Conservation (phyloP, 2,888 invertebrate species). For the Chrysolina oricalcia region DNA sequence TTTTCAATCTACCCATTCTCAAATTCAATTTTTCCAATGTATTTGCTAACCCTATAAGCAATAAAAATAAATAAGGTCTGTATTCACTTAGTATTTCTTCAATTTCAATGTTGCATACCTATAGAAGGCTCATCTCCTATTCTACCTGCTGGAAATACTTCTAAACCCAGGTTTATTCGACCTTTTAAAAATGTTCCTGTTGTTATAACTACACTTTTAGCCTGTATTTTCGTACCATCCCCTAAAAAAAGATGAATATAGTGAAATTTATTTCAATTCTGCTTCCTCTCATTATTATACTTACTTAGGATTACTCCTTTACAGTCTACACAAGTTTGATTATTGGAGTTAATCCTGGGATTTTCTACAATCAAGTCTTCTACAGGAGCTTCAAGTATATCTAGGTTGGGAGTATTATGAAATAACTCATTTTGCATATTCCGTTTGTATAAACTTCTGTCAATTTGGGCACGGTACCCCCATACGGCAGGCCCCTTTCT, state of each 20-base stretch:
- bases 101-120: conserved; percentile 55
- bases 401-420: conserved; percentile 77
- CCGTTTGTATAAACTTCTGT: conserved; percentile 84
- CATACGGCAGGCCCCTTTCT: conserved; percentile 91
- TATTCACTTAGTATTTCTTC: not conserved
- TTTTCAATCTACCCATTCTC: conserved; percentile 86
- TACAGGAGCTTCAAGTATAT: conserved; percentile 82
- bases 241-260: conserved; percentile 65
- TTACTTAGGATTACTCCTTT: conserved; percentile 74
- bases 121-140: conserved; percentile 86
- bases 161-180: conserved; percentile 87
- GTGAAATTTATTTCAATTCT: not conserved
- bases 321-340: conserved; percentile 67
- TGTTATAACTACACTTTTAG: conserved; percentile 84
- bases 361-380: conserved; percentile 82
- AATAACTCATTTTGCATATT: conserved; percentile 83
- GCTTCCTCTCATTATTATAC: conserved; percentile 41
- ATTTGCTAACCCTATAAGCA: conserved; percentile 77
- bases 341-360: conserved; percentile 55
- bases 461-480: conserved; percentile 92
- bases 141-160: conserved; percentile 84
- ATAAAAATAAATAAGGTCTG: not conserved
- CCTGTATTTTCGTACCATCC: conserved; percentile 76
- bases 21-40: conserved; percentile 83
- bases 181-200: conserved; percentile 93